Evolutionary conservation across 2,797 vertebrate species (phyloP).

Genomic region (Sebastiscus albofasciatus): DNA sequence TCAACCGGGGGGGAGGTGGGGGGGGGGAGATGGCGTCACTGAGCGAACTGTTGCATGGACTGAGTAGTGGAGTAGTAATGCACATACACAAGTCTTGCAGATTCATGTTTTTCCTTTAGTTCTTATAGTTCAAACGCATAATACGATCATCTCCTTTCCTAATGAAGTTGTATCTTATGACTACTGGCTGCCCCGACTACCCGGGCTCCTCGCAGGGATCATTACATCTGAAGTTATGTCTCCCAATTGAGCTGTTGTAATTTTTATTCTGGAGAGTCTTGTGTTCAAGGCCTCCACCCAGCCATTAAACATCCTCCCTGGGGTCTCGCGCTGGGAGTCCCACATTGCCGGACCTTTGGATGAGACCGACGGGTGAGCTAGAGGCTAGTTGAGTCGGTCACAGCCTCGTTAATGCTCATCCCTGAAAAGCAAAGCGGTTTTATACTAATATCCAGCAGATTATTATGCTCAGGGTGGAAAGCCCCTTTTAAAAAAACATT

Average conservation of each 20-base stretch:
- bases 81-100: not conserved
- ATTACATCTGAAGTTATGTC: conserved; percentile 20
- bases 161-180: not conserved
- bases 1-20: conserved; percentile 9
- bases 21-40: conserved; percentile 27
- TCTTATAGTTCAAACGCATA: not conserved
- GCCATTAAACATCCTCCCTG: conserved; percentile 35
- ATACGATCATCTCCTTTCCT: not conserved
- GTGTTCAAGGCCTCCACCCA: conserved; percentile 35
- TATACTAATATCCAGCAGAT: not conserved
- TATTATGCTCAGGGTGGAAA: not conserved
- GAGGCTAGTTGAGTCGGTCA: not conserved
- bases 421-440: not conserved
- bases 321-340: conserved; percentile 16
- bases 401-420: not conserved
- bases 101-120: not conserved
- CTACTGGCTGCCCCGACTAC: not conserved
- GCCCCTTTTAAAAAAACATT: not conserved
- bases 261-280: conserved; percentile 16
- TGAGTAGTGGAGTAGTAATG: not conserved
- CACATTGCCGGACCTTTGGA: conserved; percentile 13
- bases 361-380: not conserved
- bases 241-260: conserved; percentile 26
- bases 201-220: not conserved
- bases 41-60: conserved; percentile 1